These are phyloP conservation scores for Lithobates pipiens DNA, from an alignment of 2,797 vertebrate genomes.

Conservation along the genomic window DNA sequence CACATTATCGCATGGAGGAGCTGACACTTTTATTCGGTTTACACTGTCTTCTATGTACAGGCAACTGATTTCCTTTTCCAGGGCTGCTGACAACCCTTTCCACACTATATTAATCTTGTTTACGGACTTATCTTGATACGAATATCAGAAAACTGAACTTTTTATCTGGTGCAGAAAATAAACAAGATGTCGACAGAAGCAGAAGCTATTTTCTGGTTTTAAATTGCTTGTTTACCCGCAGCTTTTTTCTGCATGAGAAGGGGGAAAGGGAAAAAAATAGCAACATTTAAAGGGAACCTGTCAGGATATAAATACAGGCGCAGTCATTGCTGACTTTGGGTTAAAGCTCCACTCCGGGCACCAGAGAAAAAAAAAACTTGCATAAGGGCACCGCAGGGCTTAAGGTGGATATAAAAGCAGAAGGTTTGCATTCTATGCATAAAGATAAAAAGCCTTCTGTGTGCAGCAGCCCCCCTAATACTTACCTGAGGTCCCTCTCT, in stretches of 20 bases:
- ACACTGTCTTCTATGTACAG: constrained; percentile 90
- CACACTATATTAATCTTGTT: constrained; percentile 99
- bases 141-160: constrained; percentile 93
- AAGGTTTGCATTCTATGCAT: too few species aligned
- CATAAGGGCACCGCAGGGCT: too few species aligned
- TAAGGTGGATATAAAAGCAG: too few species aligned
- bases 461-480: too few species aligned
- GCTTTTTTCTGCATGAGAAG: constrained; percentile 72
- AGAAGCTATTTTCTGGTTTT: constrained; percentile 88
- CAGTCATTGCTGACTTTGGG: too few species aligned
- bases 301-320: too few species aligned
- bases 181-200: constrained; percentile 85
- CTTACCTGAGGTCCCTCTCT: too few species aligned
- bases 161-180: constrained; percentile 85
- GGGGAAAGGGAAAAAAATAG: not conserved
- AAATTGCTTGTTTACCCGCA: constrained; percentile 91
- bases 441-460: too few species aligned
- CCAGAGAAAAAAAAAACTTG: too few species aligned
- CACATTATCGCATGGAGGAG: constrained; percentile 96
- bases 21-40: constrained; percentile 98
- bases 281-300: not conserved
- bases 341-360: too few species aligned
- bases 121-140: constrained; percentile 96
- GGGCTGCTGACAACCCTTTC: constrained; percentile 96
- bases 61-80: constrained; percentile 91